These are phyloP conservation scores for Xiphias gladius DNA, from an alignment of 2,113 vertebrate species.

Conservation along the genomic window DNA sequence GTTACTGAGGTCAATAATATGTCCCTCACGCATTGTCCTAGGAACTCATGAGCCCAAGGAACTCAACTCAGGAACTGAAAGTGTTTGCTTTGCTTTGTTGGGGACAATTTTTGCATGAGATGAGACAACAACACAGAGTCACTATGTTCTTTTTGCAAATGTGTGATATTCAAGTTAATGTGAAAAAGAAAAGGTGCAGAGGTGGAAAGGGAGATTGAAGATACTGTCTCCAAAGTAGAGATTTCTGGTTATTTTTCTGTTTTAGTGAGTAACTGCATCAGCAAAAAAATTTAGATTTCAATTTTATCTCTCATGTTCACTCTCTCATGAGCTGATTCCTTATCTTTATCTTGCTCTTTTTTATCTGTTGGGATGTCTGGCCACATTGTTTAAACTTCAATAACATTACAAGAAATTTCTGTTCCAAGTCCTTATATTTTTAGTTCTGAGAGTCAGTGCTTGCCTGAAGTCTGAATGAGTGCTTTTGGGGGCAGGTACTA, in stretches of 20 bases:
- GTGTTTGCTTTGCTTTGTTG: background rate
- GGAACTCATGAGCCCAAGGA: background rate
- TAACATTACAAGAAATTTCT: no score
- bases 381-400: no score
- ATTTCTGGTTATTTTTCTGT: background rate
- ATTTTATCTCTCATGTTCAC: no score
- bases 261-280: background rate
- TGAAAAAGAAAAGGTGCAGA: background rate
- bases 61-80: background rate
- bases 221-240: background rate
- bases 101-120: background rate
- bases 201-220: background rate
- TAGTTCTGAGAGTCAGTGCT: no score
- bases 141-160: background rate
- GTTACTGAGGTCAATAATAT: background rate
- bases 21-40: background rate
- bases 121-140: background rate
- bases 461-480: no score
- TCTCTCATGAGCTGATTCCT: no score
- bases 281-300: no score
- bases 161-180: background rate
- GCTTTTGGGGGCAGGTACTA: no score
- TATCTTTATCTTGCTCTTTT: no score
- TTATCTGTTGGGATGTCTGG: no score
- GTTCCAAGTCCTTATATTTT: background rate